Percentiles rank a stretch among this genome's conserved stretches.
These are phyloP conservation scores for Caenorhabditis drosophilae DNA, from an alignment of 2,888 invertebrate species.

Conservation along the genomic window DNA sequence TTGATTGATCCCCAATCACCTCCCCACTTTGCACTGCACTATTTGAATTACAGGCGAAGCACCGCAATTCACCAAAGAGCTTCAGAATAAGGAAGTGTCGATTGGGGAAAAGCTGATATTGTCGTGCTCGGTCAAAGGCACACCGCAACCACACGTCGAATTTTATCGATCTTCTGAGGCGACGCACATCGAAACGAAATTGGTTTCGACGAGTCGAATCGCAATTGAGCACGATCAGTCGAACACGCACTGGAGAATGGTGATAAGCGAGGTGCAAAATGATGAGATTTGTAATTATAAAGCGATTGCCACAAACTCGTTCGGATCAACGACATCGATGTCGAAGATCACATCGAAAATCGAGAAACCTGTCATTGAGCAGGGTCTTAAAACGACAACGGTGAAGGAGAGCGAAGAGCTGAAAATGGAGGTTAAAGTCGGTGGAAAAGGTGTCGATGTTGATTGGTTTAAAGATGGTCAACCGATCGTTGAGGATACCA, in stretches of 20 bases:
- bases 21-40: conserved; percentile 14
- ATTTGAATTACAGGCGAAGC: conserved; percentile 55
- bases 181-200: conserved; percentile 48
- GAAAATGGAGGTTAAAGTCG: conserved; percentile 77
- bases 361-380: conserved; percentile 74
- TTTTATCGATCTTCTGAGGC: conserved; percentile 58
- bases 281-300: conserved; percentile 49
- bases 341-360: conserved; percentile 52
- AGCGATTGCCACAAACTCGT: conserved; percentile 82
- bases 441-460: conserved; percentile 84
- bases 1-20: too few relatives aligned
- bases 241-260: conserved; percentile 66
- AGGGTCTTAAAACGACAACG: conserved; percentile 75
- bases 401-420: conserved; percentile 79
- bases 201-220: conserved; percentile 44
- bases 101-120: conserved; percentile 65
- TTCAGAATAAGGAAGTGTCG: conserved; percentile 55
- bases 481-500: conserved; percentile 72
- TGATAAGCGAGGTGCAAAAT: conserved; percentile 69
- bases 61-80: conserved; percentile 64
- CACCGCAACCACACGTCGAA: conserved; percentile 65
- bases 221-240: conserved; percentile 64
- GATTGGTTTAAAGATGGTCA: conserved; percentile 86
- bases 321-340: conserved; percentile 61
- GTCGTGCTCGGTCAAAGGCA: conserved; percentile 66